These are phyloP conservation scores for Pachypeltis micranthus DNA, from an alignment of 1,140 invertebrate species.

Conservation along the genomic window DNA sequence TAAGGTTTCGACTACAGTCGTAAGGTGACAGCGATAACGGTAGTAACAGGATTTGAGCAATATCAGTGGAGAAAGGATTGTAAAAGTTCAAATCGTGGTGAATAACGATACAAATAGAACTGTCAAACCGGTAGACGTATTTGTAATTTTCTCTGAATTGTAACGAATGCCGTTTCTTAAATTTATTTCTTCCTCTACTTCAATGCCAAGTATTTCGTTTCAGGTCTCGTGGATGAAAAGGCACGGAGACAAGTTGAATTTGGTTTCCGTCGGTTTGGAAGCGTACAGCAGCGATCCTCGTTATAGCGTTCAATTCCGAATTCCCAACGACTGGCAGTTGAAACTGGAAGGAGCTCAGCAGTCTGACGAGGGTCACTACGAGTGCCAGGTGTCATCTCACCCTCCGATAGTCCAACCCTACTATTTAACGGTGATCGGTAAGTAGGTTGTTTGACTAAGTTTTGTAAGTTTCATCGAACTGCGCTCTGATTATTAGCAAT, in stretches of 20 bases:
- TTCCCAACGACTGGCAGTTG: slow-evolving; percentile 59
- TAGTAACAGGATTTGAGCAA: too few species aligned
- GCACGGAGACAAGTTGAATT: slow-evolving; percentile 54
- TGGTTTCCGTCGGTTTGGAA: slow-evolving; percentile 62
- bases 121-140: background rate
- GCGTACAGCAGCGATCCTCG: slow-evolving; percentile 59
- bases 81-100: too few species aligned
- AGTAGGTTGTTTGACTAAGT: slow-evolving; percentile 34
- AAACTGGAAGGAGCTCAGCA: slow-evolving; percentile 72
- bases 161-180: too few species aligned
- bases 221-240: slow-evolving; percentile 68
- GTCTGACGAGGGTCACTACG: slow-evolving; percentile 67
- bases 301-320: slow-evolving; percentile 23
- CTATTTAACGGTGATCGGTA: slow-evolving; percentile 69
- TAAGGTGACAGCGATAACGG: too few species aligned
- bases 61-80: too few species aligned
- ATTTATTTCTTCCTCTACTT: too few species aligned
- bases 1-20: too few species aligned
- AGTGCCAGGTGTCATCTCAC: slow-evolving; percentile 80
- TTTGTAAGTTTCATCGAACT: background rate
- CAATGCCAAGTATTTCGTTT: background rate
- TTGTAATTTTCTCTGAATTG: background rate
- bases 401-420: slow-evolving; percentile 75
- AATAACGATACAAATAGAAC: too few species aligned
- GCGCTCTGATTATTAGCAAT: too few species aligned